A percentile compares a stretch with the other conserved stretches of the same genome.
Evolutionary conservation across 2,797 vertebrate species (phyloP).

Genomic region (Myoxocephalus aenaeus): DNA sequence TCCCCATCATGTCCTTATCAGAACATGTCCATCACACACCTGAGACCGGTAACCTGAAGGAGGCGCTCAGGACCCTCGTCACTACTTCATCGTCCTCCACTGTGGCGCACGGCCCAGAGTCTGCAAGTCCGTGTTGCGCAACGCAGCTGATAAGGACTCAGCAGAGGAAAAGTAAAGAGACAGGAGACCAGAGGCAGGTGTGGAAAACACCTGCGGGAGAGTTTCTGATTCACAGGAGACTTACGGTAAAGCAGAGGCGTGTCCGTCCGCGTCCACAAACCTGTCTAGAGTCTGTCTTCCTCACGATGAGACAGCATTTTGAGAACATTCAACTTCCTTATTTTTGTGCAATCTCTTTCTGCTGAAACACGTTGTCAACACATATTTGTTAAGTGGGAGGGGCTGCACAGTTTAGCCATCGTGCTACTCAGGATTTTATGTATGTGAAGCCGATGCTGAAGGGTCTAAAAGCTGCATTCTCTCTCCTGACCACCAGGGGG

Average conservation of each 20-base stretch:
- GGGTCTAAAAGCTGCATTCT: too few species aligned
- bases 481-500: too few species aligned
- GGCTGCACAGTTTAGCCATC: background rate
- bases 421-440: too few species aligned
- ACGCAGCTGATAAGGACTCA: conserved; percentile 57
- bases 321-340: conserved; percentile 16
- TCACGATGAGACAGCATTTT: conserved; percentile 46
- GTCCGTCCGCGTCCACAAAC: too few species aligned
- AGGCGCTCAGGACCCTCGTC: background rate
- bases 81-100: background rate
- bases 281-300: background rate
- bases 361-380: background rate
- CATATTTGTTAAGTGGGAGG: accelerated
- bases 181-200: background rate
- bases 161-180: conserved; percentile 53
- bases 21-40: background rate
- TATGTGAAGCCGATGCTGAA: too few species aligned
- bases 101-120: background rate
- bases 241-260: background rate
- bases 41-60: background rate
- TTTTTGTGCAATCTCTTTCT: background rate
- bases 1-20: background rate
- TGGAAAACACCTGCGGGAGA: conserved; percentile 47
- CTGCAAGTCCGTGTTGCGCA: conserved; percentile 31
- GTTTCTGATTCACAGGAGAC: conserved; percentile 47